Percentiles rank a stretch among this genome's conserved stretches.
Conservation (phyloP, 2,797 vertebrate species). For the Smutsia gigantea region DNA sequence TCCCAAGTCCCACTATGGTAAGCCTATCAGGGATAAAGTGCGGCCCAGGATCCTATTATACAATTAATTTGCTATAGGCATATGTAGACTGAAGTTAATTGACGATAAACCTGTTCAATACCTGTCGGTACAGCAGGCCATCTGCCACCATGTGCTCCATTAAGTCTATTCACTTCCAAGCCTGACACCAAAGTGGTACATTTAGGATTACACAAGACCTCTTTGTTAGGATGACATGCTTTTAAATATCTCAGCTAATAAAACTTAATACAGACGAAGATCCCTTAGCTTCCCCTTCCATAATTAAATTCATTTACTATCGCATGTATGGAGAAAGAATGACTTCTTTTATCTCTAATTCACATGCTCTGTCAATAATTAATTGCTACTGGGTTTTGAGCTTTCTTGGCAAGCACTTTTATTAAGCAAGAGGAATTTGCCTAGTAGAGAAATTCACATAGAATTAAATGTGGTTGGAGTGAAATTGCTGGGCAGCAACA, state of each 20-base stretch:
- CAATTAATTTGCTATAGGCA: conserved; percentile 67
- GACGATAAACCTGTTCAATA: conserved; percentile 80
- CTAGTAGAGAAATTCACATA: conserved; percentile 80
- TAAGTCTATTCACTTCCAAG: conserved; percentile 84
- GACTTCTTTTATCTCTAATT: conserved; percentile 88
- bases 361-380: conserved; percentile 89
- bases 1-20: background rate
- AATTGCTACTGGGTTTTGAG: conserved; percentile 86
- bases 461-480: conserved; percentile 72
- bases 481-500: conserved; percentile 43
- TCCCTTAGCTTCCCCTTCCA: conserved; percentile 86
- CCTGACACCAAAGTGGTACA: conserved; percentile 77
- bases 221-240: conserved; percentile 88
- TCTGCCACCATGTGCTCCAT: conserved; percentile 91
- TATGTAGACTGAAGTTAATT: conserved; percentile 81
- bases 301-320: conserved; percentile 91
- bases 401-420: conserved; percentile 84
- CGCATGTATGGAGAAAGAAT: conserved; percentile 80
- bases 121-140: conserved; percentile 85
- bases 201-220: conserved; percentile 87
- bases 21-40: background rate
- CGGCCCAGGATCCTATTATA: conserved; percentile 9
- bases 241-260: conserved; percentile 89
- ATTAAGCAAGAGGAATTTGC: conserved; percentile 83
- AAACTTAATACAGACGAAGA: conserved; percentile 87